phyloP scores from a whole-genome alignment of 2,797 vertebrate genomes.

The Sternotherus odoratus region DNA sequence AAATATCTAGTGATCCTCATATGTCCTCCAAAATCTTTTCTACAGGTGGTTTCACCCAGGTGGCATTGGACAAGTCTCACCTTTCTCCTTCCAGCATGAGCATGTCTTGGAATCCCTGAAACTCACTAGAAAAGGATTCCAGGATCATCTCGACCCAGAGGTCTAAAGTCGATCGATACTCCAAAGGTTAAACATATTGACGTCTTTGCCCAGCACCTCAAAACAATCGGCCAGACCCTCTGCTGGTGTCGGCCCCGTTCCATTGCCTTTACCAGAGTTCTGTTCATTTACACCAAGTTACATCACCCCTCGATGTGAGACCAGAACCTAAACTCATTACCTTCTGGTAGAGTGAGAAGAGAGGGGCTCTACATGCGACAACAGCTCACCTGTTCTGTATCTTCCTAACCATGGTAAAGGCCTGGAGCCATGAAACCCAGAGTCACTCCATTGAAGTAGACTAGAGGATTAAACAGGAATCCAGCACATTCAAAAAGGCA shows the following conservation, averaged over 20 bases:
- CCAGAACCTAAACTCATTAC: not conserved
- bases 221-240: not conserved
- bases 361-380: not conserved
- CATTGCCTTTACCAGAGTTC: not conserved
- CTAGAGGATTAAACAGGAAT: not conserved
- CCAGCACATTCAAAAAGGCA: not conserved
- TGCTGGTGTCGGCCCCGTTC: not conserved
- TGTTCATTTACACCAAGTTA: not conserved
- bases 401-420: not conserved
- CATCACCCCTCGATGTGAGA: not conserved
- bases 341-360: not conserved
- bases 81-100: not conserved
- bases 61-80: not conserved
- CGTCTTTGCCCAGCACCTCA: not conserved
- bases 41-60: not conserved
- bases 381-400: not conserved
- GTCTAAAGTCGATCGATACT: not conserved
- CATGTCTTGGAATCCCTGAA: not conserved
- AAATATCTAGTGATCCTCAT: not conserved
- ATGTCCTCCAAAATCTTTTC: not conserved
- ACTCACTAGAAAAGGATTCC: accelerated
- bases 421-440: not conserved
- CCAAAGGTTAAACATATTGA: not conserved
- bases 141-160: not conserved
- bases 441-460: not conserved